Evolutionary conservation across 2,113 vertebrate genomes (phyloP).

Genomic region (Pangasianodon gigas): DNA sequence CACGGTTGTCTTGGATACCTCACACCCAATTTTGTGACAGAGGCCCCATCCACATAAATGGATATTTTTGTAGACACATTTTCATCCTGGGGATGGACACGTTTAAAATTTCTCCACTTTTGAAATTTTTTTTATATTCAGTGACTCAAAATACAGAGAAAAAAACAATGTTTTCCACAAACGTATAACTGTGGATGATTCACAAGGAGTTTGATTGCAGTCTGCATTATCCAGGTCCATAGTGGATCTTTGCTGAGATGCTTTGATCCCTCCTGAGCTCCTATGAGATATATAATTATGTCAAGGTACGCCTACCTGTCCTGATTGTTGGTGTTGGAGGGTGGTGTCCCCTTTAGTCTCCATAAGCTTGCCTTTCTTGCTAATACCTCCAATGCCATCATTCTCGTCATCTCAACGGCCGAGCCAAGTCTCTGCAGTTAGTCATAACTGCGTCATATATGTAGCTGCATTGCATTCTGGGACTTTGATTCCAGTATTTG

Average conservation of each 20-base stretch:
- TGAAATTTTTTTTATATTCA: too few relatives aligned
- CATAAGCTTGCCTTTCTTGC: neutral
- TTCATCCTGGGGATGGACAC: neutral
- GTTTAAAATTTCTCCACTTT: neutral
- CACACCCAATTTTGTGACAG: neutral
- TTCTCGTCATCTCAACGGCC: neutral
- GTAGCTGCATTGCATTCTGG: neutral
- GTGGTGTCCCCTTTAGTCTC: neutral
- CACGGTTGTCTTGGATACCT: neutral
- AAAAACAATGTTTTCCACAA: neutral
- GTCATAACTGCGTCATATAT: too few relatives aligned
- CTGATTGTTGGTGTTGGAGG: neutral
- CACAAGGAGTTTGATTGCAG: neutral
- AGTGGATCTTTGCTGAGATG: neutral
- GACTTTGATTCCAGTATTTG: neutral
- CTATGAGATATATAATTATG: neutral
- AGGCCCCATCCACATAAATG: neutral
- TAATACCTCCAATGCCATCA: neutral
- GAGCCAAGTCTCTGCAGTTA: too few relatives aligned
- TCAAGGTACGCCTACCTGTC: neutral
- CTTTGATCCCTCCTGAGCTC: neutral
- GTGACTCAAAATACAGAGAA: neutral
- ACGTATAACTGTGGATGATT: neutral
- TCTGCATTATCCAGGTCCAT: neutral
- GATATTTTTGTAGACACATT: neutral